phyloP scores from a whole-genome alignment of 2,113 vertebrate genomes.

The Forbesichthys papilliferus region DNA sequence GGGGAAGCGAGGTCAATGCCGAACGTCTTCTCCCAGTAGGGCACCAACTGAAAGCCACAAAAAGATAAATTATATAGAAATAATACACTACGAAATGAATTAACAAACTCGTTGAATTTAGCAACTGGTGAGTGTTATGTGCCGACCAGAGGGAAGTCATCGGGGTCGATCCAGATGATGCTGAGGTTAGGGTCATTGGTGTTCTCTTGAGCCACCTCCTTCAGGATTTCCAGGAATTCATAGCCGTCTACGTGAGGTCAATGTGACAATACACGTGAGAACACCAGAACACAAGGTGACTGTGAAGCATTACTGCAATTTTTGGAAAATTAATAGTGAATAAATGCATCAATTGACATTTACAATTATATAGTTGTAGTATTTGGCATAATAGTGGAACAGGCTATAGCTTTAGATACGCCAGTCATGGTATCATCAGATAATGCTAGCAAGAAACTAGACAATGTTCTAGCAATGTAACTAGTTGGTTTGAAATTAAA shows the following conservation, averaged over 20 bases:
- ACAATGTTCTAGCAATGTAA: no score
- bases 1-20: conserved; percentile 85
- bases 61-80: background rate
- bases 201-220: conserved; percentile 90
- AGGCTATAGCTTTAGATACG: no score
- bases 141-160: conserved; percentile 89
- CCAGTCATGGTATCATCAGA: no score
- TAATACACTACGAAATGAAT: background rate
- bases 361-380: no score
- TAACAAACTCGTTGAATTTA: background rate
- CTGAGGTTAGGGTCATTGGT: conserved; percentile 90
- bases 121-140: background rate
- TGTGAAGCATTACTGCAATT: background rate
- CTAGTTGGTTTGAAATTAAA: no score
- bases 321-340: no score
- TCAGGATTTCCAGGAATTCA: conserved; percentile 90
- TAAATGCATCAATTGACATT: no score
- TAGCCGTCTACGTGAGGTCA: conserved; percentile 79
- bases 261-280: conserved; percentile 1
- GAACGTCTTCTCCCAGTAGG: conserved; percentile 94
- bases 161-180: conserved; percentile 94
- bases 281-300: background rate
- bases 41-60: conserved; percentile 79
- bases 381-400: no score
- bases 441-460: no score